Conservation (phyloP, 2,113 vertebrate genomes). For the Lontra canadensis region DNA sequence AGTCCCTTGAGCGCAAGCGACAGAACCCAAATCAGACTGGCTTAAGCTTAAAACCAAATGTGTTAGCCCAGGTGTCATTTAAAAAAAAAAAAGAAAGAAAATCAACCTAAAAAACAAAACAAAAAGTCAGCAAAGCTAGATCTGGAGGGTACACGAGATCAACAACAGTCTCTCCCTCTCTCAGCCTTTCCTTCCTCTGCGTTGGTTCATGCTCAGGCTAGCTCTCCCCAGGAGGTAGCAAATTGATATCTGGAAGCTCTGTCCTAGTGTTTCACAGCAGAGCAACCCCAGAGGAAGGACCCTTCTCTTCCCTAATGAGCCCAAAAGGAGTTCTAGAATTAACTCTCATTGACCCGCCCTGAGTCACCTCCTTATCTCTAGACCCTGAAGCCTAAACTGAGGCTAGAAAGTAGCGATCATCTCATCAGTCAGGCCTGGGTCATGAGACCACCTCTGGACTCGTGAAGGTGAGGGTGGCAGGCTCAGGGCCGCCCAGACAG, state of each 20-base stretch:
- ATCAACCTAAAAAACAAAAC: not conserved
- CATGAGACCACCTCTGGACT: not conserved
- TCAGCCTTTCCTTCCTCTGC: not conserved
- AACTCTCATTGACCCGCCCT: not conserved
- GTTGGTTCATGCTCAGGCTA: not conserved
- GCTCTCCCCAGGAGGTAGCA: not conserved
- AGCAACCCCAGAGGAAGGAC: not conserved
- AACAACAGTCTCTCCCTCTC: not conserved
- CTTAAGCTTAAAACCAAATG: slow-evolving; percentile 26
- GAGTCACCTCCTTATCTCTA: not conserved
- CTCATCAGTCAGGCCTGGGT: no score
- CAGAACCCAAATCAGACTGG: not conserved
- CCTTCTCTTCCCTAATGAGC: not conserved
- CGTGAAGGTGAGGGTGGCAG: not conserved
- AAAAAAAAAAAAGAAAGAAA: not conserved
- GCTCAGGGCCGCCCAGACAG: not conserved
- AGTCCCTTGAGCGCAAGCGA: not conserved
- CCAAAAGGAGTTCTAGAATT: not conserved
- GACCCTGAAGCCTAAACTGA: not conserved
- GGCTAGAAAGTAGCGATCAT: not conserved
- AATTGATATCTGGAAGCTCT: not conserved
- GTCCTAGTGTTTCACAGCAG: not conserved
- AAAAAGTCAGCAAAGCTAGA: not conserved
- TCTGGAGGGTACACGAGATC: not conserved
- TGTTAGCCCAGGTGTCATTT: not conserved